These are phyloP conservation scores for Falco cherrug DNA, from an alignment of 2,797 vertebrate species.

Conservation along the genomic window DNA sequence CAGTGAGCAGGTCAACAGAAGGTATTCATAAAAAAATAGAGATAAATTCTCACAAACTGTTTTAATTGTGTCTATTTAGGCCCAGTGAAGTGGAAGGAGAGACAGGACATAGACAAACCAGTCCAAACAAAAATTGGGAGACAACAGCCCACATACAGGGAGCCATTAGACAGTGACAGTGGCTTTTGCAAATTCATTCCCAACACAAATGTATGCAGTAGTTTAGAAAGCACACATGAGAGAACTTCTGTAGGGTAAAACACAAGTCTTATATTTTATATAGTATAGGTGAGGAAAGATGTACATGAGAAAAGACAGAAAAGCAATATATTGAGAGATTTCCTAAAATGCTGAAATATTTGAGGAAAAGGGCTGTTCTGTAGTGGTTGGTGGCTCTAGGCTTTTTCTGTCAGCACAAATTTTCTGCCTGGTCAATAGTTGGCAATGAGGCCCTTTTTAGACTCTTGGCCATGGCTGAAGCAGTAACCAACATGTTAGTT, in stretches of 20 bases:
- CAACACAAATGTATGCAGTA: not conserved
- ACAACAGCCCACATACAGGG: fast-evolving
- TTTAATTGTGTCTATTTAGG: not conserved
- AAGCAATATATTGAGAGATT: not conserved
- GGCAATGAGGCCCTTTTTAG: not conserved
- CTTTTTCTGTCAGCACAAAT: not conserved
- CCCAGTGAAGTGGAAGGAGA: not conserved
- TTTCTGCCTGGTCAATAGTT: not conserved
- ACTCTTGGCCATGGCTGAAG: not conserved
- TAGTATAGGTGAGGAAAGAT: not conserved
- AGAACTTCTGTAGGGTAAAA: not conserved
- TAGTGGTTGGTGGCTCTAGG: not conserved
- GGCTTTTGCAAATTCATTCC: not conserved
- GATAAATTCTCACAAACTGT: not conserved
- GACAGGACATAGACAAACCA: not conserved
- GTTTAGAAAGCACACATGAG: not conserved
- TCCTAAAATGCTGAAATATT: not conserved
- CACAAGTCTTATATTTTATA: not conserved
- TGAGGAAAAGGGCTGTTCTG: not conserved
- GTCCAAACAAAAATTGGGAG: not conserved
- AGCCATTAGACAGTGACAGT: not conserved
- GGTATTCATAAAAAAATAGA: not conserved
- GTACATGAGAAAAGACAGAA: not conserved
- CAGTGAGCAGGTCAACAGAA: not conserved
- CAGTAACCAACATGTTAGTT: not conserved